These are phyloP conservation scores for Herpetotheres cachinnans DNA, from an alignment of 2,113 vertebrate genomes.

Conservation along the genomic window DNA sequence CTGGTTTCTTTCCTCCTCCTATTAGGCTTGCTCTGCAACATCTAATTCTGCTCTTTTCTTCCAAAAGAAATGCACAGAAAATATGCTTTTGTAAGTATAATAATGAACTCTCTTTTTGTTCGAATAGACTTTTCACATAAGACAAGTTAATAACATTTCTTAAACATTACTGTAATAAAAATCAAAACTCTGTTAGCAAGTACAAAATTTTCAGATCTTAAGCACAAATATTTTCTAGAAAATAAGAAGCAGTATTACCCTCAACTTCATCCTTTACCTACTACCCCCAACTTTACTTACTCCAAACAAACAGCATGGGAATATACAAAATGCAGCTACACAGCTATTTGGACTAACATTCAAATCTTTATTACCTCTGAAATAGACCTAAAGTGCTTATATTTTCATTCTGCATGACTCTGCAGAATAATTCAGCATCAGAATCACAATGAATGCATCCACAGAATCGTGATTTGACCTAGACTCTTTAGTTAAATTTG, in stretches of 20 bases:
- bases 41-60: background rate
- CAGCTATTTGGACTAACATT: background rate
- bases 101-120: background rate
- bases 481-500: background rate
- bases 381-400: background rate
- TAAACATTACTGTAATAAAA: background rate
- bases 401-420: background rate
- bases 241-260: background rate
- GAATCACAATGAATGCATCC: background rate
- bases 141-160: background rate
- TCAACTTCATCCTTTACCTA: background rate
- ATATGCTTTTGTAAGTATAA: fast-evolving
- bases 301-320: background rate
- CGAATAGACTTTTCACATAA: background rate
- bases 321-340: background rate
- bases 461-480: background rate
- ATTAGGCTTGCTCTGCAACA: background rate
- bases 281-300: background rate
- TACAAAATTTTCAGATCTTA: background rate
- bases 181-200: background rate
- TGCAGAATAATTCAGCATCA: background rate
- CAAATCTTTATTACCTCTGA: background rate
- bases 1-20: background rate
- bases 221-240: background rate
- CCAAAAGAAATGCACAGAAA: background rate